Percentiles rank a stretch among this genome's conserved stretches.
Conservation (phyloP, 1,140 invertebrate species). For the Paracyclopina nana region DNA sequence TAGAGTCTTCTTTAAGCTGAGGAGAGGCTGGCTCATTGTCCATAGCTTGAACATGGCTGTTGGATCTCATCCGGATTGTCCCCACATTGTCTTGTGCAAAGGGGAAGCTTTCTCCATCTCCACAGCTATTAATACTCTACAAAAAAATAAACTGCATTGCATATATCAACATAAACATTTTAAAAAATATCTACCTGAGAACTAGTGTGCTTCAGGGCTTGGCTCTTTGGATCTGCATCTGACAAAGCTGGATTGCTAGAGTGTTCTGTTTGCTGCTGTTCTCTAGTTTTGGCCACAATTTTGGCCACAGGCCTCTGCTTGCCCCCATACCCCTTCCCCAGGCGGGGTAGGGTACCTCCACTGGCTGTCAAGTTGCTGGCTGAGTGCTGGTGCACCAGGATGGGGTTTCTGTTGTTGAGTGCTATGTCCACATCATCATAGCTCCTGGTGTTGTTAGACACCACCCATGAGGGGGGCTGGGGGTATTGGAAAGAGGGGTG, state of each 20-base stretch:
- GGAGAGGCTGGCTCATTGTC: too few relatives aligned
- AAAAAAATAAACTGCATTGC: background rate
- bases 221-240: too few relatives aligned
- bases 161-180: conserved; percentile 3
- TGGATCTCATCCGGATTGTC: conserved; percentile 59
- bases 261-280: conserved; percentile 3
- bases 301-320: conserved; percentile 65
- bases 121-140: conserved; percentile 10
- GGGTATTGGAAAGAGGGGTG: conserved; percentile 31
- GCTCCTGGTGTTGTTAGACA: conserved; percentile 42
- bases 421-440: conserved; percentile 75
- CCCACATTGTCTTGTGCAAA: conserved; percentile 97
- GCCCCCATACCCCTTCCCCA: conserved; percentile 50
- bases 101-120: conserved; percentile 36
- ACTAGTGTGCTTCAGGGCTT: too few relatives aligned
- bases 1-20: too few relatives aligned
- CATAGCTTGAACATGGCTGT: too few relatives aligned
- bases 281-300: conserved; percentile 40
- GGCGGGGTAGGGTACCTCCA: conserved; percentile 62
- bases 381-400: conserved; percentile 19
- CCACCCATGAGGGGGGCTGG: conserved; percentile 36
- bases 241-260: too few relatives aligned
- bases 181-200: background rate
- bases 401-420: conserved; percentile 48
- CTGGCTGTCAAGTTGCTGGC: conserved; percentile 27